Evolutionary conservation across 2,888 invertebrate species (phyloP).

Genomic region (Andricus curvator): DNA sequence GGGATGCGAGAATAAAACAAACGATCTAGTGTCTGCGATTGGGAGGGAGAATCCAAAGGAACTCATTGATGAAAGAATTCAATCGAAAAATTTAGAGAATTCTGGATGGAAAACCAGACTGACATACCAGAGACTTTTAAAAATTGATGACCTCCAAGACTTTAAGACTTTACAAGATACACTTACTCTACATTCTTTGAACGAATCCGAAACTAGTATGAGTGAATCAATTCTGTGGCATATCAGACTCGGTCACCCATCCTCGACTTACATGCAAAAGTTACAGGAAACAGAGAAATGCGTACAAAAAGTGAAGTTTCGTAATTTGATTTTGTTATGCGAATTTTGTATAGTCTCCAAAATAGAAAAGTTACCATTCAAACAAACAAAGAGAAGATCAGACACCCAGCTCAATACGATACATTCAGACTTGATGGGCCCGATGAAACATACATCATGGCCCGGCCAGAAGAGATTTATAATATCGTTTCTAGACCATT

Average conservation of each 20-base stretch:
- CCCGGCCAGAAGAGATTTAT: conserved; percentile 51
- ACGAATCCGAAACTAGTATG: background rate
- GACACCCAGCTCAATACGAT: conserved; percentile 47
- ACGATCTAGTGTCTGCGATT: background rate
- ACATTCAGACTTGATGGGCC: conserved; percentile 54
- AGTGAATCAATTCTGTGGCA: conserved; percentile 59
- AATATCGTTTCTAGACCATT: conserved; percentile 54
- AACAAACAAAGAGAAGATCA: conserved; percentile 24
- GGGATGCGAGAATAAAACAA: background rate
- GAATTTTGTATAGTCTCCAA: conserved; percentile 49
- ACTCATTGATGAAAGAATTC: background rate
- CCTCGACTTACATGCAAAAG: conserved; percentile 47
- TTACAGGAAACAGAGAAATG: conserved; percentile 48
- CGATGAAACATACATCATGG: conserved; percentile 50
- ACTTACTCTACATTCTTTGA: background rate
- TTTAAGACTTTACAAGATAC: background rate
- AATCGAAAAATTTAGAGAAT: background rate
- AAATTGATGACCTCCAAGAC: background rate
- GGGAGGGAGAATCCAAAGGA: conserved; percentile 4
- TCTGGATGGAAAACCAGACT: background rate
- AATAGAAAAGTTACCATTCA: conserved; percentile 49
- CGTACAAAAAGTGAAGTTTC: conserved; percentile 48
- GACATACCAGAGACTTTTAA: background rate
- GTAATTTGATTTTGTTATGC: conserved; percentile 50
- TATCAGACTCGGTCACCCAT: conserved; percentile 58